A percentile compares a stretch with the other conserved stretches of the same genome.
Evolutionary conservation across 2,888 invertebrate genomes (phyloP).

Genomic region (Leptothorax acervorum): DNA sequence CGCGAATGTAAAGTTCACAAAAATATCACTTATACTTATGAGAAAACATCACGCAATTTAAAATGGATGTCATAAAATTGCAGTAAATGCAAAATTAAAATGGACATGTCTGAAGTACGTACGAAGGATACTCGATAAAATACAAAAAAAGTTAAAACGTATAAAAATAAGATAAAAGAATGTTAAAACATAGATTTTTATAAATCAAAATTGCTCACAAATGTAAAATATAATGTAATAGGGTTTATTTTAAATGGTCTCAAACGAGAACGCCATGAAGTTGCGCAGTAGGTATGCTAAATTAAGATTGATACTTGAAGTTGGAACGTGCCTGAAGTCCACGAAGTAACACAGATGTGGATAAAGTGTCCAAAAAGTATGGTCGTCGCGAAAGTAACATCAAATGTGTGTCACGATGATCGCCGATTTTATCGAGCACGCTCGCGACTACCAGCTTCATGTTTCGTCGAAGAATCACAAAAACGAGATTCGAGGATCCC

Average conservation of each 20-base stretch:
- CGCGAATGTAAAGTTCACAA: neutral
- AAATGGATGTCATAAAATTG: conserved; percentile 5
- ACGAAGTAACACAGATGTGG: neutral
- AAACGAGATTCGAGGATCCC: conserved; percentile 25
- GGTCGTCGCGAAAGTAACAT: conserved; percentile 32
- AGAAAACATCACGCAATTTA: neutral
- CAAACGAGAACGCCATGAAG: neutral
- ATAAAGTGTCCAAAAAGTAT: conserved; percentile 8
- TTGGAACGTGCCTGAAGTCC: conserved; percentile 37
- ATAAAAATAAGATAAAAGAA: neutral
- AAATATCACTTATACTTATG: neutral
- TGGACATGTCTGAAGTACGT: neutral
- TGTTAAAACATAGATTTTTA: conserved; percentile 24
- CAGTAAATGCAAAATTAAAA: neutral
- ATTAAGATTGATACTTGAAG: conserved; percentile 27
- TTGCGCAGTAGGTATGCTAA: conserved; percentile 1
- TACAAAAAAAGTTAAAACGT: neutral
- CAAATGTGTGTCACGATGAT: conserved; percentile 14
- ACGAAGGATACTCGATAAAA: neutral
- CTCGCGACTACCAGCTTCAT: conserved; percentile 27
- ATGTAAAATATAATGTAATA: neutral
- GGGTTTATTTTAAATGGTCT: neutral
- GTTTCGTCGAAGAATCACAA: conserved; percentile 10
- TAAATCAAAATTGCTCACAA: conserved; percentile 25
- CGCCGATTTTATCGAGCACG: neutral